Percentiles rank a stretch among this genome's conserved stretches.
Conservation (phyloP, 2,797 vertebrate genomes). For the Enteromius argenteus region DNA sequence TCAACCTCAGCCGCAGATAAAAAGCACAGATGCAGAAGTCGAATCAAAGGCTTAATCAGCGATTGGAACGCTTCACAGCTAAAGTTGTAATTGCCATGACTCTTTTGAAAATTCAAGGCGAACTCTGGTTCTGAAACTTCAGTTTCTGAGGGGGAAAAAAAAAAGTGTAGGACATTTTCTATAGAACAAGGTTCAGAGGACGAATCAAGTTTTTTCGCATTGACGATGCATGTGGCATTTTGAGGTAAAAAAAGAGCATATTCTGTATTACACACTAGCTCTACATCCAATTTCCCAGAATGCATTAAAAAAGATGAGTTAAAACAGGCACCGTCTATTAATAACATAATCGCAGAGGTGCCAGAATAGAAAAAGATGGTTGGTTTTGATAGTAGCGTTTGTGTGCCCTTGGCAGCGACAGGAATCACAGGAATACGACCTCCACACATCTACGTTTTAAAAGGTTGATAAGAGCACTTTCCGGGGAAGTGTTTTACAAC, state of each 20-base stretch:
- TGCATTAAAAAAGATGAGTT: constrained; percentile 8
- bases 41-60: constrained; percentile 59
- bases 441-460: constrained; percentile 54
- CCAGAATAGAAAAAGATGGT: constrained; percentile 13
- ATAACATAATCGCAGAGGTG: constrained; percentile 2
- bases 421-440: constrained; percentile 55
- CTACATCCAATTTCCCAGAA: not conserved
- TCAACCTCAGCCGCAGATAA: constrained; percentile 28
- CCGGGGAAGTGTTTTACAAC: constrained; percentile 62
- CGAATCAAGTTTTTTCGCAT: not conserved
- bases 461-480: constrained; percentile 63
- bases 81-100: constrained; percentile 49
- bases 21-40: constrained; percentile 23
- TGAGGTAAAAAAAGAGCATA: not conserved
- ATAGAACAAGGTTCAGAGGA: not conserved
- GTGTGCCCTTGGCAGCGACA: constrained; percentile 51
- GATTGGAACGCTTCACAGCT: constrained; percentile 44
- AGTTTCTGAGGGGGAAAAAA: not conserved
- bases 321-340: constrained; percentile 16
- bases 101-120: constrained; percentile 43
- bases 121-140: not conserved
- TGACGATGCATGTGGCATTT: not conserved
- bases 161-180: not conserved
- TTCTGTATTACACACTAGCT: not conserved
- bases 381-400: constrained; percentile 46